Evolutionary conservation across 2,797 vertebrate genomes (phyloP), one percentile per base, ranked within the genome.

Genomic region (Dendrocincla tyrannina): DNA sequence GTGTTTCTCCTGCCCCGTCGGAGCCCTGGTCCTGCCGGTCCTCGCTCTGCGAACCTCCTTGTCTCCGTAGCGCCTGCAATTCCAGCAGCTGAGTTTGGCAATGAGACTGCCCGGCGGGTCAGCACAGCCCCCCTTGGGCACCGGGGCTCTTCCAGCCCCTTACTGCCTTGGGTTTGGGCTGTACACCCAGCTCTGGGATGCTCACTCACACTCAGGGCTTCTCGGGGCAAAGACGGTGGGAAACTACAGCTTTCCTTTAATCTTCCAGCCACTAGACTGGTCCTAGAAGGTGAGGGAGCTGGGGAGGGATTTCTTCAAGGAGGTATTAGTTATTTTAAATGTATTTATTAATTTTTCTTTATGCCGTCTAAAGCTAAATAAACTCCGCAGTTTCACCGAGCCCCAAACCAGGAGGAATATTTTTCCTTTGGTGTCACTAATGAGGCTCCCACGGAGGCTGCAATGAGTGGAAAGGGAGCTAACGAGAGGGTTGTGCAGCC

Each of bases 201-300:
- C 39, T 39, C 10, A 52, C 64, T 94, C 18, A 67, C 69, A 13
- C 56, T 81, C 83, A 68, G 88, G 47, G 93, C 59, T 94, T 46
- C 92, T 63, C 47, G 14, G 85, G 62, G 82, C 79, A 66, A 83
- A 83, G 72, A 67, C 32, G 7, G 67, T 69, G 52, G 82, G 80
- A 84, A 68, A 55, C 78, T 49, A 63, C 85, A 93, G 76, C 74
- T 91, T 79, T 75, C 44, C 90, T 91, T 88, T 87, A 87, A 77
- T 72, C 87, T 88, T n/a, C 66, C 27, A 89, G 88, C 89, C 72
- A 53, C 92, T 79, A 62, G 62, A 59, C 66, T 68, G 82, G 44
- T 77, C 78, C 58, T 56, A 74, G 79, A 93, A 95, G 93, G 85
- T 96, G 96, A 96, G 93, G 95, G 89, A 92, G 82, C 69, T 89